phyloP scores from a whole-genome alignment of 2,888 invertebrate genomes.

The Iselma pallidipennis region DNA sequence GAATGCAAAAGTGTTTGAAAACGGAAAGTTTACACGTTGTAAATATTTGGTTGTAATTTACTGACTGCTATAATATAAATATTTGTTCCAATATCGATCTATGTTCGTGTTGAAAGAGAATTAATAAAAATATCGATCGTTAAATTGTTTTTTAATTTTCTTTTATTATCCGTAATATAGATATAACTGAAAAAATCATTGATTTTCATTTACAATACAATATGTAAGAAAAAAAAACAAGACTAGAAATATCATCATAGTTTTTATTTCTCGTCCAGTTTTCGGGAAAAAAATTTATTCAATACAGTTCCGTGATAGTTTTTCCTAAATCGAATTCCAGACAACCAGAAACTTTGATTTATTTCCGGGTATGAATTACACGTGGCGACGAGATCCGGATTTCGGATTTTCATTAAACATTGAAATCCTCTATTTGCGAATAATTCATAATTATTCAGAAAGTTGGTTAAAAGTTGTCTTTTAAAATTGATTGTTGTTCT shows the following conservation, averaged over 20 bases:
- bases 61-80: slow-evolving; percentile 25
- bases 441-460: no score
- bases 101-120: slow-evolving; percentile 18
- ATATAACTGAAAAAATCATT: background rate
- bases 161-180: slow-evolving; percentile 2
- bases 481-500: no score
- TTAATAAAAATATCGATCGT: slow-evolving; percentile 16
- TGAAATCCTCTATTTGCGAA: no score
- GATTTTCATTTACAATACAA: background rate
- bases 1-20: slow-evolving; percentile 17
- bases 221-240: no score
- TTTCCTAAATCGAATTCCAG: background rate
- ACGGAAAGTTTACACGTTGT: slow-evolving; percentile 23
- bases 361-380: background rate
- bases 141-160: slow-evolving; percentile 3
- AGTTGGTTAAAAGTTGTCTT: no score
- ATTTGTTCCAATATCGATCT: slow-evolving; percentile 23
- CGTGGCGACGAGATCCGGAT: no score
- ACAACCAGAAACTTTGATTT: background rate
- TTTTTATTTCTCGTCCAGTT: background rate
- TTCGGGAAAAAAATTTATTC: background rate
- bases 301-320: background rate
- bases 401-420: no score
- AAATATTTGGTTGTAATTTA: slow-evolving; percentile 27
- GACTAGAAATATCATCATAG: background rate